phyloP scores from a whole-genome alignment of 2,888 invertebrate species.

The Pseudoips prasinana region DNA sequence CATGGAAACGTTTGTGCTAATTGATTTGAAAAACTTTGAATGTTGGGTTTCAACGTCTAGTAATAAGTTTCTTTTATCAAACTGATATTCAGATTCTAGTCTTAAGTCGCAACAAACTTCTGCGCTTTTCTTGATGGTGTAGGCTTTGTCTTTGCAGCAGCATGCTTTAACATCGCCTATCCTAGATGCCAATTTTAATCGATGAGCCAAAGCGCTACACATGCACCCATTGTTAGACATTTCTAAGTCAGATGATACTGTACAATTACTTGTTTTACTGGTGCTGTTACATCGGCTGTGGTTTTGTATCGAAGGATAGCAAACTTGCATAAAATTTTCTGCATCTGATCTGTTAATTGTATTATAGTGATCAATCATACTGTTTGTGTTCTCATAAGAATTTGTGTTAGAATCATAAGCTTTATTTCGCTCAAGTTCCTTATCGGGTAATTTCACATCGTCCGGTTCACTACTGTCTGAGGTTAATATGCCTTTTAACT shows the following conservation, averaged over 20 bases:
- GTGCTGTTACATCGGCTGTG: conserved; percentile 27
- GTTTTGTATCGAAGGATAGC: conserved; percentile 37
- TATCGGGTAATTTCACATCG: conserved; percentile 30
- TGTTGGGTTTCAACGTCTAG: conserved; percentile 50
- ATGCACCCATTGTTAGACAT: conserved; percentile 35
- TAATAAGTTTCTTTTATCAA: conserved; percentile 30
- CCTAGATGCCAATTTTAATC: conserved; percentile 37
- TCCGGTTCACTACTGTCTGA: conserved; percentile 52
- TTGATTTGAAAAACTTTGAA: conserved; percentile 32
- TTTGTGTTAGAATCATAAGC: background rate
- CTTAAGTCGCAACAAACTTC: conserved; percentile 46
- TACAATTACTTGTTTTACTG: conserved; percentile 21
- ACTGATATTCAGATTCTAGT: conserved; percentile 33
- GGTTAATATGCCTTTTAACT: conserved; percentile 52
- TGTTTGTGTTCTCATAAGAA: conserved; percentile 40
- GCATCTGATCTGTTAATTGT: conserved; percentile 32
- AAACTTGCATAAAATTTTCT: conserved; percentile 16
- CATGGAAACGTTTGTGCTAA: conserved; percentile 27
- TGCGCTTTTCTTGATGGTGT: conserved; percentile 30
- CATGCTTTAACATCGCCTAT: conserved; percentile 34
- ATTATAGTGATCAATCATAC: conserved; percentile 49
- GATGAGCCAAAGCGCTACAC: conserved; percentile 49
- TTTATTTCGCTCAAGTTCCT: conserved; percentile 17
- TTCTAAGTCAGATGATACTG: conserved; percentile 19
- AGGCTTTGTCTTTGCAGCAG: conserved; percentile 32